A percentile compares a stretch with the other conserved stretches of the same genome.
phyloP scores from a whole-genome alignment of 2,888 invertebrate genomes.

The Ceramica pisi region DNA sequence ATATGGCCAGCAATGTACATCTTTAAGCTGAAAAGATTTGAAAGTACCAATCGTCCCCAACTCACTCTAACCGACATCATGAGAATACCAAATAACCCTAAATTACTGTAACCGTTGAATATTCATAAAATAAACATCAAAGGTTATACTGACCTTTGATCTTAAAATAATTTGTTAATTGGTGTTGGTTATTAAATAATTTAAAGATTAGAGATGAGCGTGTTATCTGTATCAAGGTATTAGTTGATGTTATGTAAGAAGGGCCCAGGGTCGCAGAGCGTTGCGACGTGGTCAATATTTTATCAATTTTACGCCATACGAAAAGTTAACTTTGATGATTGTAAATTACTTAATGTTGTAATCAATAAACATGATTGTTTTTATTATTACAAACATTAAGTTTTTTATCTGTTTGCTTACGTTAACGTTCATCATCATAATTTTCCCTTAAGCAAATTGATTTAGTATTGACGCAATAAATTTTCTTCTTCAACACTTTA shows the following conservation, averaged over 20 bases:
- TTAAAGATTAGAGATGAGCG: slow-evolving; percentile 33
- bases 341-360: neutral
- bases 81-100: slow-evolving; percentile 26
- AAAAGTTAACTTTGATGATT: neutral
- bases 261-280: slow-evolving; percentile 18
- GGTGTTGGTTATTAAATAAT: slow-evolving; percentile 40
- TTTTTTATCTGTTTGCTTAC: neutral
- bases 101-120: slow-evolving; percentile 43
- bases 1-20: no score
- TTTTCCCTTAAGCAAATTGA: no score
- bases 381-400: no score
- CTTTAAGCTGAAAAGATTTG: no score
- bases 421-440: neutral
- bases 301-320: neutral
- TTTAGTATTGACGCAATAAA: no score
- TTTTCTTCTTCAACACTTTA: no score
- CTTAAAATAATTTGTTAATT: slow-evolving; percentile 54
- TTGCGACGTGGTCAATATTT: neutral
- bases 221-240: slow-evolving; percentile 42
- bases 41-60: slow-evolving; percentile 7
- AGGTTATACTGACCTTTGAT: slow-evolving; percentile 49
- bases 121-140: slow-evolving; percentile 49
- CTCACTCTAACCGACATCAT: slow-evolving; percentile 1
- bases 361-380: no score
- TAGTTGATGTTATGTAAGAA: neutral